Evolutionary conservation across 1,140 invertebrate species (phyloP).

Genomic region (Eubasilissa regina): DNA sequence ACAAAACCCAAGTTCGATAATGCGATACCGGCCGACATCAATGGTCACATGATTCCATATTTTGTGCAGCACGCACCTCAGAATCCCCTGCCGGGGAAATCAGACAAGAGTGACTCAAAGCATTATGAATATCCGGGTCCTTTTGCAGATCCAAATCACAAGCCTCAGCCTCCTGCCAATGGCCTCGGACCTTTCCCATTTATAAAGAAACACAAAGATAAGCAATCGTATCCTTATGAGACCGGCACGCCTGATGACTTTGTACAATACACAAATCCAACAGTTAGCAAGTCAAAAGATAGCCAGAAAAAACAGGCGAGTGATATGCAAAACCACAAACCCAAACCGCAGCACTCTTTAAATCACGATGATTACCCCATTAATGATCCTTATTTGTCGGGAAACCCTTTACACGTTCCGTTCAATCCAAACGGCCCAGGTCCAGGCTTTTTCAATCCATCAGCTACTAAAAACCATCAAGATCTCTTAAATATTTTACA

Average conservation of each 20-base stretch:
- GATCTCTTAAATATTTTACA: conserved; percentile 53
- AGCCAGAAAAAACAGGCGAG: conserved; percentile 50
- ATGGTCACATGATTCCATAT: conserved; percentile 43
- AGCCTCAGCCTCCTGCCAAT: conserved; percentile 50
- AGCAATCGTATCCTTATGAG: conserved; percentile 52
- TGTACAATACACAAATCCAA: conserved; percentile 34
- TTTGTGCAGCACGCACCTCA: conserved; percentile 42
- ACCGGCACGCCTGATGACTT: conserved; percentile 38
- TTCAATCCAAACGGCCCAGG: conserved; percentile 60
- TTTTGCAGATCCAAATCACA: conserved; percentile 58
- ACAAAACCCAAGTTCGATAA: conserved; percentile 44
- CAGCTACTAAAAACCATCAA: conserved; percentile 59
- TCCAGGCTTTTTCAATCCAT: conserved; percentile 67
- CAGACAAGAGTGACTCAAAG: conserved; percentile 51
- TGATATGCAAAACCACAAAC: conserved; percentile 24
- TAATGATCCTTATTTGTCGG: conserved; percentile 58
- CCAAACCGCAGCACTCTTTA: conserved; percentile 40
- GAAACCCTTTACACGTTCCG: conserved; percentile 52
- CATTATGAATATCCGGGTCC: conserved; percentile 58
- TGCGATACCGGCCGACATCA: conserved; percentile 20
- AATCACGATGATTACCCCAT: conserved; percentile 54
- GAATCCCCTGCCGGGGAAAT: conserved; percentile 35
- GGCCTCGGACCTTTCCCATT: conserved; percentile 57
- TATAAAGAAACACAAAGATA: conserved; percentile 59
- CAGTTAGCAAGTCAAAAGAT: conserved; percentile 48